A percentile compares a stretch with the other conserved stretches of the same genome.
Conservation (phyloP, 2,113 vertebrate species). For the Syrmaticus mikado region DNA sequence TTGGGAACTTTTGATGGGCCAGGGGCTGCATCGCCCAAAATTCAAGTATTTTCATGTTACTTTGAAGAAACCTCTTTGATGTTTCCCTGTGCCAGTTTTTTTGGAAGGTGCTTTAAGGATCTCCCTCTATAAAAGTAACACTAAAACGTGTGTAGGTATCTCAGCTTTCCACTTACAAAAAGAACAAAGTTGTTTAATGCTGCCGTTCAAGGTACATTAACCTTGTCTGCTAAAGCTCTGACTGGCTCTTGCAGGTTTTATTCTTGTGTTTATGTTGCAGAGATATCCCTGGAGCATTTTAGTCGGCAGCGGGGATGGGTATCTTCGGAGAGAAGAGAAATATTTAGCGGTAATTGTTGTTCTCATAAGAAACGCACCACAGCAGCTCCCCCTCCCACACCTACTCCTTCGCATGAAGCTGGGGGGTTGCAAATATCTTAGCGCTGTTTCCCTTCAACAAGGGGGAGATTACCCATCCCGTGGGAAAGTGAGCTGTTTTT, state of each 20-base stretch:
- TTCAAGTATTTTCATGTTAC: constrained; percentile 10
- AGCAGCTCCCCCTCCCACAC: background rate
- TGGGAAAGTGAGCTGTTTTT: background rate
- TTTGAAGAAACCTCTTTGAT: constrained; percentile 66
- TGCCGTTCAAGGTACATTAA: constrained; percentile 70
- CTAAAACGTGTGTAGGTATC: constrained; percentile 2
- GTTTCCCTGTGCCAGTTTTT: constrained; percentile 45
- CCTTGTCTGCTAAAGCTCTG: constrained; percentile 58
- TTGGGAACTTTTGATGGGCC: constrained; percentile 20
- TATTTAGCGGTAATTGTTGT: constrained; percentile 39
- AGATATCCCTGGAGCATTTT: constrained; percentile 55
- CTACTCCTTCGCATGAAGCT: background rate
- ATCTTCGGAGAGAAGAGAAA: constrained; percentile 32
- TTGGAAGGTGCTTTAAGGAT: constrained; percentile 52
- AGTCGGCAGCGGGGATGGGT: background rate
- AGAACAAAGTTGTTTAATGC: constrained; percentile 65
- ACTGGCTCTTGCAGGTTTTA: constrained; percentile 60
- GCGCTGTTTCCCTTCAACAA: background rate
- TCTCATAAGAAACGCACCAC: constrained; percentile 6
- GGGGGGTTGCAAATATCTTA: background rate
- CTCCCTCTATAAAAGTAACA: constrained; percentile 48
- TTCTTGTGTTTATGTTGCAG: constrained; percentile 60
- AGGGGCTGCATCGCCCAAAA: background rate
- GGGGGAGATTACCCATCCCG: too few relatives aligned
- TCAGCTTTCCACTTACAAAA: constrained; percentile 41